A percentile compares a stretch with the other conserved stretches of the same genome.
Evolutionary conservation across 2,888 invertebrate species (phyloP).

Genomic region (Ditylenchus weischeri): DNA sequence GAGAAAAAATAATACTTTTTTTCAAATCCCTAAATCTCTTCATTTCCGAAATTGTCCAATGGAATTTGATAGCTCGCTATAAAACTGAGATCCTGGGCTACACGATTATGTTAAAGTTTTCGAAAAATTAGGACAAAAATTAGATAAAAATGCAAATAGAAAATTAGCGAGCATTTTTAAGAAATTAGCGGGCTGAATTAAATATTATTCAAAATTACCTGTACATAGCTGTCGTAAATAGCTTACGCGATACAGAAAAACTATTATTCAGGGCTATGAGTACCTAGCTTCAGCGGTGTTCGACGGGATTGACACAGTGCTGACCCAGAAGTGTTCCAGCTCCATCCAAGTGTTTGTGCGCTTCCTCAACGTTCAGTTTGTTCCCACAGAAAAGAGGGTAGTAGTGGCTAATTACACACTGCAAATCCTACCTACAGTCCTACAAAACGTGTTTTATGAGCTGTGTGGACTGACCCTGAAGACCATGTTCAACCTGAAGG

Average conservation of each 20-base stretch:
- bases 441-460: conserved; percentile 86
- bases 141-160: too few species aligned
- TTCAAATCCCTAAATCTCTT: too few species aligned
- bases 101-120: too few species aligned
- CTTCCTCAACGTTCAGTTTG: conserved; percentile 73
- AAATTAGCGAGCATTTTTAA: too few species aligned
- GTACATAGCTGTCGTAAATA: too few species aligned
- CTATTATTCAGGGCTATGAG: conserved; percentile 38
- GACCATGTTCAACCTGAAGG: conserved; percentile 86
- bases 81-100: too few species aligned
- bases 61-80: too few species aligned
- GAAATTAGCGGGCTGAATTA: too few species aligned
- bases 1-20: too few species aligned
- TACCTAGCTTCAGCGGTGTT: conserved; percentile 48
- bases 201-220: too few species aligned
- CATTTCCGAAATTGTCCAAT: too few species aligned
- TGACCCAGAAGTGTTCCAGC: conserved; percentile 87
- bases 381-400: conserved; percentile 36
- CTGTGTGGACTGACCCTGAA: conserved; percentile 88
- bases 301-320: conserved; percentile 70
- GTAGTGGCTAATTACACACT: conserved; percentile 77
- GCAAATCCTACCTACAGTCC: conserved; percentile 79
- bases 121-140: too few species aligned
- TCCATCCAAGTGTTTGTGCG: conserved; percentile 91
- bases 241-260: not conserved